Evolutionary conservation across 1,140 invertebrate species (phyloP).

Genomic region (Ceratitis capitata): DNA sequence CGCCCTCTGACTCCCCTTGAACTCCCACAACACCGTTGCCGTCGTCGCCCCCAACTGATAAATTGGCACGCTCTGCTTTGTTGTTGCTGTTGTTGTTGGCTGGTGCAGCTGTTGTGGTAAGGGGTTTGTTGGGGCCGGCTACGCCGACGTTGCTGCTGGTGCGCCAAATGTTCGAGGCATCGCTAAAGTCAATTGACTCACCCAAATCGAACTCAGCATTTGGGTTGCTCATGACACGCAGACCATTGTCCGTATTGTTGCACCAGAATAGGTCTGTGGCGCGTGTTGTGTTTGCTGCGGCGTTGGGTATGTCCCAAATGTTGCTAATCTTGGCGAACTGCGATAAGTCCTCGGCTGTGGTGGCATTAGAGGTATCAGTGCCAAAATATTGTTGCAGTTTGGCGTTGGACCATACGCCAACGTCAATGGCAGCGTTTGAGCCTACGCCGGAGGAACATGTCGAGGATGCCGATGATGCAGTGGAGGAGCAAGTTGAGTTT

Average conservation of each 20-base stretch:
- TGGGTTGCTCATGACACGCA: not conserved
- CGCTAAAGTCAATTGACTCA: conserved; percentile 31
- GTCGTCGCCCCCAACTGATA: conserved; percentile 48
- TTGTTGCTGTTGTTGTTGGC: conserved; percentile 36
- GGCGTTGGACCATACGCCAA: conserved; percentile 29
- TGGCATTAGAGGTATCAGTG: not conserved
- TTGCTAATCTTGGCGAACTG: conserved; percentile 56
- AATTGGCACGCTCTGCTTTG: conserved; percentile 44
- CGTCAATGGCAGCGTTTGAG: not conserved
- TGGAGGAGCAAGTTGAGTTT: conserved; percentile 45
- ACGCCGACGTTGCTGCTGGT: not conserved
- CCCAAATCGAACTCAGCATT: conserved; percentile 42
- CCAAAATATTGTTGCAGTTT: conserved; percentile 20
- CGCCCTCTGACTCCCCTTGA: conserved; percentile 34
- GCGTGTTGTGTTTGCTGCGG: conserved; percentile 5
- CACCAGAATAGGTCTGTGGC: conserved; percentile 56
- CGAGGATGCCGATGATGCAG: conserved; percentile 52
- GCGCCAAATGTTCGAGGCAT: not conserved
- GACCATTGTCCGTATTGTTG: not conserved
- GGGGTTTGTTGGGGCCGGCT: not conserved
- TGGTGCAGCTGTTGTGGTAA: not conserved
- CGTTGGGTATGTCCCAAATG: conserved; percentile 59
- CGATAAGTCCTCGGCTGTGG: not conserved
- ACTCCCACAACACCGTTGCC: not conserved
- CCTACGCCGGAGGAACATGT: conserved; percentile 34